These are phyloP conservation scores for Cephus rjabovi DNA, from an alignment of 2,888 invertebrate species.

Conservation along the genomic window DNA sequence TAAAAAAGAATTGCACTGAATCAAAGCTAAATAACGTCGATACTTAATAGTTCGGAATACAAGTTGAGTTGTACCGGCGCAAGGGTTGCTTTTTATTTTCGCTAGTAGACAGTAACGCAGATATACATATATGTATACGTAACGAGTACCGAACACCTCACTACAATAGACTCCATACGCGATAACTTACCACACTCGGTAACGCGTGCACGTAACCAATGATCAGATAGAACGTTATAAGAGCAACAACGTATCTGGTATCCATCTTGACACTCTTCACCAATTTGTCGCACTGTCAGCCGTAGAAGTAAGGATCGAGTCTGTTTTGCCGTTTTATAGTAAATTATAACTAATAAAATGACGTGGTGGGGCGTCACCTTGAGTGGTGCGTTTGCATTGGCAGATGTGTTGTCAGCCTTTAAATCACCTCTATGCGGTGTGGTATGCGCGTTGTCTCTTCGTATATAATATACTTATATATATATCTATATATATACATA, in stretches of 20 bases:
- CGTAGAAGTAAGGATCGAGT: conserved; percentile 55
- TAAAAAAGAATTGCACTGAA: neutral
- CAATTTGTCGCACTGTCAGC: conserved; percentile 39
- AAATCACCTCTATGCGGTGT: conserved; percentile 49
- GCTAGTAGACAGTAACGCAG: neutral
- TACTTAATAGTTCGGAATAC: neutral
- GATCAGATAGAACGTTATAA: conserved; percentile 6
- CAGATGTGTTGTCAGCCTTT: conserved; percentile 63
- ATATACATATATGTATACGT: neutral
- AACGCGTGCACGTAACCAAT: conserved; percentile 9
- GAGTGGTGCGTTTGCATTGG: conserved; percentile 66
- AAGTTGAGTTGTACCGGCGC: neutral
- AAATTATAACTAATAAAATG: conserved; percentile 65
- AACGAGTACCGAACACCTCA: neutral
- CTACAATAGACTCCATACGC: neutral
- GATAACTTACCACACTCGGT: conserved; percentile 50
- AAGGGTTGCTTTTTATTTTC: neutral
- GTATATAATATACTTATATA: neutral
- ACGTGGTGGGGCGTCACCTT: conserved; percentile 57
- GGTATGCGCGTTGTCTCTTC: conserved; percentile 16
- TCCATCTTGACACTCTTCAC: conserved; percentile 31
- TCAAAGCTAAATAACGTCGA: neutral
- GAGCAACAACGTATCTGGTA: conserved; percentile 25
- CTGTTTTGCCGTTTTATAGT: conserved; percentile 65
- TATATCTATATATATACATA: neutral